Evolutionary conservation across 2,113 vertebrate species (phyloP).

Genomic region (Dicerorhinus sumatrensis): DNA sequence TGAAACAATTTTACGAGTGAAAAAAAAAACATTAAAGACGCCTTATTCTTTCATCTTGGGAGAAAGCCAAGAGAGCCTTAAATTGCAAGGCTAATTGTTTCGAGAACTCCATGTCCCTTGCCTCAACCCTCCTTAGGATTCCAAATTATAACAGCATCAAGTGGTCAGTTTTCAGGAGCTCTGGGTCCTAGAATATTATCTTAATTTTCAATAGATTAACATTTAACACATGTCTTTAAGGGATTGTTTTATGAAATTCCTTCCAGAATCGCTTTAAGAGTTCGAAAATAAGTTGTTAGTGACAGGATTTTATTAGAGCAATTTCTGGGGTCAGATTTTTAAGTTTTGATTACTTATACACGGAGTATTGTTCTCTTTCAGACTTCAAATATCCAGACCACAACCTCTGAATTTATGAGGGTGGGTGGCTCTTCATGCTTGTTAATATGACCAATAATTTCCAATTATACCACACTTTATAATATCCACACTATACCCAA

Average conservation of each 20-base stretch:
- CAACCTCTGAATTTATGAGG: conserved; percentile 61
- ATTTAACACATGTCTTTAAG: conserved; percentile 32
- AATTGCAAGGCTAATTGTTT: conserved; percentile 50
- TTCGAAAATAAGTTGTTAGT: conserved; percentile 49
- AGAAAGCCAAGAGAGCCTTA: conserved; percentile 54
- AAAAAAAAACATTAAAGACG: conserved; percentile 6
- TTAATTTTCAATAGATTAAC: conserved; percentile 63
- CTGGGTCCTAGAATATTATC: neutral
- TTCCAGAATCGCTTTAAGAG: conserved; percentile 23
- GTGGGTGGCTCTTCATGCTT: conserved; percentile 54
- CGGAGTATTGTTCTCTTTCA: conserved; percentile 39
- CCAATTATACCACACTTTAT: conserved; percentile 67
- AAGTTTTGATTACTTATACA: conserved; percentile 69
- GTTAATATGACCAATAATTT: conserved; percentile 72
- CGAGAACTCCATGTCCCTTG: neutral
- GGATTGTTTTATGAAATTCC: conserved; percentile 41
- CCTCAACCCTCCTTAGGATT: neutral
- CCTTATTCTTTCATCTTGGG: conserved; percentile 67
- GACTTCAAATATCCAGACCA: conserved; percentile 33
- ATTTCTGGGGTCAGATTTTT: conserved; percentile 53
- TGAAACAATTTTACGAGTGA: conserved; percentile 69
- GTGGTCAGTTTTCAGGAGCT: conserved; percentile 38
- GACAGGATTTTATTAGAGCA: conserved; percentile 26
- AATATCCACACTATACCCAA: conserved; percentile 60
- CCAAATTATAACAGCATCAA: conserved; percentile 45